Percentiles rank a stretch among this genome's conserved stretches.
phyloP scores from a whole-genome alignment of 2,113 vertebrate genomes.

The Barbus barbus region DNA sequence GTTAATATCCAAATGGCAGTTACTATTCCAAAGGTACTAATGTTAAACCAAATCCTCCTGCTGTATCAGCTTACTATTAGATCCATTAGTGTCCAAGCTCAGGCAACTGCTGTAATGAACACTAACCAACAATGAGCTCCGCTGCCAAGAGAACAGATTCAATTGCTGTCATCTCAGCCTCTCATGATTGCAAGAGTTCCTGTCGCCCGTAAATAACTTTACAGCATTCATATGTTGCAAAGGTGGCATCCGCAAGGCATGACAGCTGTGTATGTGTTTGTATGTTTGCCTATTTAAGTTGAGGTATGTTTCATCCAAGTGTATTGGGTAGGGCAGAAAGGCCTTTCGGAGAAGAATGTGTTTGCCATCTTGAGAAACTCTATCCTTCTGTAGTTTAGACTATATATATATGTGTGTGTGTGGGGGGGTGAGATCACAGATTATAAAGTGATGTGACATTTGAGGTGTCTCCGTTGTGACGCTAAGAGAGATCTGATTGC shows the following conservation, averaged over 20 bases:
- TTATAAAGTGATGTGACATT: conserved; percentile 37
- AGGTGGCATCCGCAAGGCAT: conserved; percentile 19
- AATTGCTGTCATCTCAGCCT: conserved; percentile 16
- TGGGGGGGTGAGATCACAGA: conserved; percentile 14
- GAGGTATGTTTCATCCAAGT: conserved; percentile 34
- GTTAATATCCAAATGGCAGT: conserved; percentile 2
- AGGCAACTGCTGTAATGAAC: conserved; percentile 28
- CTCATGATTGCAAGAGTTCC: conserved; percentile 16
- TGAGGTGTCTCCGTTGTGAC: neutral
- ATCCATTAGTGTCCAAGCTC: conserved; percentile 11
- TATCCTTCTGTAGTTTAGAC: conserved; percentile 34
- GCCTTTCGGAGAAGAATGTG: conserved; percentile 31
- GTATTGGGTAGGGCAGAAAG: conserved; percentile 25
- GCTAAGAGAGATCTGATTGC: neutral
- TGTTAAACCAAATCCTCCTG: conserved; percentile 6
- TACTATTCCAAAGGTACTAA: neutral
- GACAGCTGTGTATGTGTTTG: conserved; percentile 38
- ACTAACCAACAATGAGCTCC: conserved; percentile 6
- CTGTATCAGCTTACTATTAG: conserved; percentile 16
- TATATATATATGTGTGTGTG: neutral
- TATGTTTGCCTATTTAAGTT: conserved; percentile 34
- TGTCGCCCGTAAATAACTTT: conserved; percentile 27
- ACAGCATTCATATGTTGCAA: conserved; percentile 3
- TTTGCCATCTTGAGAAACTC: conserved; percentile 37
- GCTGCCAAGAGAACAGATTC: conserved; percentile 26